Evolutionary conservation across 2,113 vertebrate species (phyloP).

Genomic region (Eulacestoma nigropectus): DNA sequence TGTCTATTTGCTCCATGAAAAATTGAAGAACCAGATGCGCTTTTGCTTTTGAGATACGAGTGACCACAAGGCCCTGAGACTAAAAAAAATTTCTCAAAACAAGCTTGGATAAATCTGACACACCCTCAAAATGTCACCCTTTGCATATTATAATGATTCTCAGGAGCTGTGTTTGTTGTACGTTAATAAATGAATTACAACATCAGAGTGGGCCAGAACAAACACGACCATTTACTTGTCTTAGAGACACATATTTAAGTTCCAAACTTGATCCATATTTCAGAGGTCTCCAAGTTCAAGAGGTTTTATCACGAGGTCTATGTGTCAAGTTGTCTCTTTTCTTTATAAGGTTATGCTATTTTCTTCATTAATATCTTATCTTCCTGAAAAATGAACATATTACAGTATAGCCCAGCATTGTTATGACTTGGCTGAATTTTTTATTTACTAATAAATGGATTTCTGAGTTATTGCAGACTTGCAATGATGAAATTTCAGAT

Average conservation of each 20-base stretch:
- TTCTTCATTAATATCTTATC: background rate
- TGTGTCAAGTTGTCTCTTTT: background rate
- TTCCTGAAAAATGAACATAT: background rate
- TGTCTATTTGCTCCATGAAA: background rate
- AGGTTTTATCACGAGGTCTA: background rate
- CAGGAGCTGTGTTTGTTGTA: background rate
- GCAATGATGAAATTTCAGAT: background rate
- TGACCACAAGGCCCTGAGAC: background rate
- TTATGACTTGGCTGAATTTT: background rate
- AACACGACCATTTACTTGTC: background rate
- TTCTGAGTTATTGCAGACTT: background rate
- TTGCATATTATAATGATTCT: background rate
- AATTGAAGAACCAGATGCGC: background rate
- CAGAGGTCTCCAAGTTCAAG: background rate
- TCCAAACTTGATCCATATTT: background rate
- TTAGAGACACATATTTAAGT: background rate
- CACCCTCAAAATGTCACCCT: background rate
- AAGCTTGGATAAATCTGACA: background rate
- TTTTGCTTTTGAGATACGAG: background rate
- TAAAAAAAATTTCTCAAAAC: background rate
- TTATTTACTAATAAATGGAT: background rate
- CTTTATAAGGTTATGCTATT: background rate
- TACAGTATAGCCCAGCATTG: background rate
- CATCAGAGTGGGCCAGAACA: background rate
- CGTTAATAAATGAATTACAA: background rate